These are phyloP conservation scores for Phortica variegata DNA, from an alignment of 1,140 invertebrate genomes.

Conservation along the genomic window DNA sequence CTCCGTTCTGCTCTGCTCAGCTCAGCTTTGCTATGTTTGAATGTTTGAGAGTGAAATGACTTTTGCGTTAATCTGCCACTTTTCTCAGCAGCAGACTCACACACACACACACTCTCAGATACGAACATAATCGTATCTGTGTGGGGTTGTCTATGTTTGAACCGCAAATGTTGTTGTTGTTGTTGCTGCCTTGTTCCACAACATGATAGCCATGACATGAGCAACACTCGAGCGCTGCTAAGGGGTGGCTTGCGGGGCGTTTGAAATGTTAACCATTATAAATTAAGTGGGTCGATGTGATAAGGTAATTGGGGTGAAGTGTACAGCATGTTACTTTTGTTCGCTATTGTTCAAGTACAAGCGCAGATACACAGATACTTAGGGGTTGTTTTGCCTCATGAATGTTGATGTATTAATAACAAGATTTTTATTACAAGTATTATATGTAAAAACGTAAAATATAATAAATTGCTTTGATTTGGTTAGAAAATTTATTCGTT, in stretches of 20 bases:
- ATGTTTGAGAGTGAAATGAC: slow-evolving; percentile 24
- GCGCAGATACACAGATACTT: no score
- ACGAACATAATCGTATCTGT: slow-evolving; percentile 6
- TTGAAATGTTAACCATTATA: slow-evolving; percentile 50
- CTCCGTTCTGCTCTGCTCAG: neutral
- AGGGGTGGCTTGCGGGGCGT: slow-evolving; percentile 2
- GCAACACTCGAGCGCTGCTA: no score
- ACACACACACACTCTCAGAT: neutral
- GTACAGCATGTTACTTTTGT: slow-evolving; percentile 31
- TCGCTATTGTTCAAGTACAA: no score
- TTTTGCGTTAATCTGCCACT: slow-evolving; percentile 37
- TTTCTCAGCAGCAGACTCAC: slow-evolving; percentile 19
- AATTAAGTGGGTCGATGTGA: slow-evolving; percentile 53
- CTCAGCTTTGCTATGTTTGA: no score
- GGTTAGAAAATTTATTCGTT: no score
- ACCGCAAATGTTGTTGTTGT: slow-evolving; percentile 15
- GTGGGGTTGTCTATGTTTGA: slow-evolving; percentile 16
- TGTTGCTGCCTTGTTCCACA: slow-evolving; percentile 2
- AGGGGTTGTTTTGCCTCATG: no score
- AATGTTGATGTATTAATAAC: no score
- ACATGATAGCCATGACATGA: neutral
- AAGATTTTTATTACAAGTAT: no score
- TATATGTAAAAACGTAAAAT: no score
- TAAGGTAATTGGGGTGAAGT: slow-evolving; percentile 56
- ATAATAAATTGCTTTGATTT: no score